Evolutionary conservation across 2,888 invertebrate species (phyloP).

Genomic region (Pelosia muscerda): DNA sequence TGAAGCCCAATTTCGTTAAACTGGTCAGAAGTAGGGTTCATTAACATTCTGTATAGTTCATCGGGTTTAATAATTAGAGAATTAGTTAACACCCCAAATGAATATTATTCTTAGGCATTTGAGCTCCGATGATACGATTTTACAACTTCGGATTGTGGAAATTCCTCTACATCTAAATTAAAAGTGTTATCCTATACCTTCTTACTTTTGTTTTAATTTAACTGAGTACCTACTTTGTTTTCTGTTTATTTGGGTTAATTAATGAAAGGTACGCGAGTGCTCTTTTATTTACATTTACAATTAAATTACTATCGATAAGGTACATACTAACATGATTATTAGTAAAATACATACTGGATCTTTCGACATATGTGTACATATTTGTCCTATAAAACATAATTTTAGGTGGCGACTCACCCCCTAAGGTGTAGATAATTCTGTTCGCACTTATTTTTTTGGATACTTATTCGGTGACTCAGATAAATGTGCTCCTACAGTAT

Average conservation of each 20-base stretch:
- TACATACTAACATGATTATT: not conserved
- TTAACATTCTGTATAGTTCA: too few species aligned
- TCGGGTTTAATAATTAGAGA: not conserved
- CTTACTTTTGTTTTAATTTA: not conserved
- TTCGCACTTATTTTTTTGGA: not conserved
- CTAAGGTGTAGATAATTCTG: too few species aligned
- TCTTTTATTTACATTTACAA: not conserved
- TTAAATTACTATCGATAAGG: not conserved
- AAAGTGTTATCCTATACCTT: not conserved
- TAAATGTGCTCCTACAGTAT: not conserved
- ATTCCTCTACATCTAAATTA: not conserved
- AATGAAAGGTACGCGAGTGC: not conserved
- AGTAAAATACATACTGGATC: not conserved
- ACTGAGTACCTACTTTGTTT: conserved; percentile 2
- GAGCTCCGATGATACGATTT: not conserved
- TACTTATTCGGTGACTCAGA: not conserved
- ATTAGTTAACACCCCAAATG: not conserved
- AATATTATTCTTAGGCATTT: too few species aligned
- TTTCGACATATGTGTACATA: too few species aligned
- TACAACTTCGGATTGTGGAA: not conserved
- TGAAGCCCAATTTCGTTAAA: too few species aligned
- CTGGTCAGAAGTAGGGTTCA: too few species aligned
- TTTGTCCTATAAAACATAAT: too few species aligned
- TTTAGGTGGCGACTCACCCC: too few species aligned
- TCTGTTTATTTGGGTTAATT: not conserved